Evolutionary conservation across 2,888 invertebrate genomes (phyloP).

Genomic region (Pseudoips prasinana): DNA sequence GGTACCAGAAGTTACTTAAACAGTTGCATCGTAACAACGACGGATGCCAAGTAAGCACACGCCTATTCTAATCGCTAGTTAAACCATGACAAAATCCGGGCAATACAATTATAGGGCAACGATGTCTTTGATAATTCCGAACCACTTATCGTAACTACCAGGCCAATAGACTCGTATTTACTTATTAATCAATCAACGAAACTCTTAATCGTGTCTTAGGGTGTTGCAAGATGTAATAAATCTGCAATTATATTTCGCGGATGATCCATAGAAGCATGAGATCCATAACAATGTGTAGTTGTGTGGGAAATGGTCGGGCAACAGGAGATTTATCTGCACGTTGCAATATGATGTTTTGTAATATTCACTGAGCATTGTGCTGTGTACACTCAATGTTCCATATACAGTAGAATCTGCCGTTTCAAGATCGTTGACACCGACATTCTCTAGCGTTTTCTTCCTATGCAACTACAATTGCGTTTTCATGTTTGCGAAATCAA

Average conservation of each 20-base stretch:
- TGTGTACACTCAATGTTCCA: conserved; percentile 29
- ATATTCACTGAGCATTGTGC: conserved; percentile 28
- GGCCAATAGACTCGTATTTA: conserved; percentile 33
- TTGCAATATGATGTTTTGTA: conserved; percentile 53
- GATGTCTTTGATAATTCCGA: conserved; percentile 39
- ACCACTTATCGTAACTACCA: conserved; percentile 48
- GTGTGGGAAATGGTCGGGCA: conserved; percentile 54
- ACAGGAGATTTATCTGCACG: conserved; percentile 44
- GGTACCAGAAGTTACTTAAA: conserved; percentile 11
- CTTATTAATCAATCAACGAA: conserved; percentile 57
- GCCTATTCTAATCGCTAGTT: conserved; percentile 29
- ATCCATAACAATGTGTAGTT: conserved; percentile 47
- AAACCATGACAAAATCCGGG: conserved; percentile 25
- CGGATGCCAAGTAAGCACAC: conserved; percentile 32
- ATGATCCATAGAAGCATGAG: conserved; percentile 44
- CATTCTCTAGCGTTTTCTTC: conserved; percentile 32
- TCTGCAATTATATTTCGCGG: conserved; percentile 43
- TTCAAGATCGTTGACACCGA: conserved; percentile 34
- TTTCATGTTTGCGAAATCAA: conserved; percentile 49
- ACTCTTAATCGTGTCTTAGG: conserved; percentile 47
- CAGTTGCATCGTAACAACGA: conserved; percentile 25
- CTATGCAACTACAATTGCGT: conserved; percentile 40
- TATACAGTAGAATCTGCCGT: conserved; percentile 20
- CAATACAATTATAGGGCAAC: conserved; percentile 39
- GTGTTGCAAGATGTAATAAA: conserved; percentile 51